Percentiles rank a stretch among this genome's conserved stretches.
Evolutionary conservation across 2,888 invertebrate genomes (phyloP).

Genomic region (Molorchus minor): DNA sequence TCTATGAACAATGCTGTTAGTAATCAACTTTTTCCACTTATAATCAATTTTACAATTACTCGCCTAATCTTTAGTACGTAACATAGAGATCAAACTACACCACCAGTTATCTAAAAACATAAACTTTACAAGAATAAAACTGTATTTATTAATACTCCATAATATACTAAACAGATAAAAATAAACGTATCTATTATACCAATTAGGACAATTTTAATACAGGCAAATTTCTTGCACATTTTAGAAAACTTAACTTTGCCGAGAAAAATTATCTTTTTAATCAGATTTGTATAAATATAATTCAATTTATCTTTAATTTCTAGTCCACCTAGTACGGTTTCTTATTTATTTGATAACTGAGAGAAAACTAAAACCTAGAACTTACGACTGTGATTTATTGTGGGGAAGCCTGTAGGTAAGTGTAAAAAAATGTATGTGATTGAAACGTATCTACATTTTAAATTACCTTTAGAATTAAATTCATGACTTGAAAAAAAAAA

Average conservation of each 20-base stretch:
- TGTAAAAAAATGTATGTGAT: no score
- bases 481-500: no score
- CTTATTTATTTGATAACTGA: constrained; percentile 1
- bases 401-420: no score
- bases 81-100: neutral
- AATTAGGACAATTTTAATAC: neutral
- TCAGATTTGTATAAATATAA: neutral
- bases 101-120: no score
- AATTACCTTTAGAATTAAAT: no score
- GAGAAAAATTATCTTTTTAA: neutral
- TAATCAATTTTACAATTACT: no score
- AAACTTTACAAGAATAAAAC: no score
- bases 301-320: neutral
- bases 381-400: no score
- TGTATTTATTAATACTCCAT: constrained; percentile 22
- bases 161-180: neutral
- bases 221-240: neutral
- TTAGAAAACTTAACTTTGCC: neutral
- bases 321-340: neutral
- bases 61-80: neutral
- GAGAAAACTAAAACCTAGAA: neutral
- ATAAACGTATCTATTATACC: neutral
- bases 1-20: constrained; percentile 11
- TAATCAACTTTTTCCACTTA: no score
- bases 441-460: no score